A percentile compares a stretch with the other conserved stretches of the same genome.
These are phyloP conservation scores for Empis livida DNA, from an alignment of 2,888 invertebrate genomes.

Conservation along the genomic window DNA sequence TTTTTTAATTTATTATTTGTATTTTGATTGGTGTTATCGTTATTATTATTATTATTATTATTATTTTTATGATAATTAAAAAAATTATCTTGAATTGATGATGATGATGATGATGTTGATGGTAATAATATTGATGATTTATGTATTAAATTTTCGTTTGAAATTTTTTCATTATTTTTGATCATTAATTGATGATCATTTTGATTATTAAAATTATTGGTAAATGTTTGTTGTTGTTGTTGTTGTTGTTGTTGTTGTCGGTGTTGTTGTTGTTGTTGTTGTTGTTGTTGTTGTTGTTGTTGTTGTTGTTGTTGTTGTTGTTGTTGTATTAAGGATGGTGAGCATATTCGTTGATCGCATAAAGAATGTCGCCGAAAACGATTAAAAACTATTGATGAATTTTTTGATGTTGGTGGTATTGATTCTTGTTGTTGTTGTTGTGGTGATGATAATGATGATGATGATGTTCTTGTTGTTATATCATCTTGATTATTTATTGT, in stretches of 20 bases:
- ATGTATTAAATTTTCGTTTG: neutral
- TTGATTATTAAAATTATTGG: neutral
- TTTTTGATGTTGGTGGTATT: neutral
- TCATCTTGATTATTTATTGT: neutral
- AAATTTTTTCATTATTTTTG: neutral
- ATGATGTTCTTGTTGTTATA: neutral
- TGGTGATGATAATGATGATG: neutral
- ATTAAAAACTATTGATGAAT: neutral
- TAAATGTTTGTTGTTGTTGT: neutral
- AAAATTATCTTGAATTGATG: neutral
- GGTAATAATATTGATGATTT: neutral
- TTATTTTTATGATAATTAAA: neutral
- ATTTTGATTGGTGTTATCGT: neutral
- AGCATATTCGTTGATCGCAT: neutral
- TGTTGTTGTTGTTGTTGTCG: neutral
- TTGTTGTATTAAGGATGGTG: neutral
- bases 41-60: neutral
- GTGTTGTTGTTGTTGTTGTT: neutral
- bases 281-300: neutral
- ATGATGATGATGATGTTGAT: neutral
- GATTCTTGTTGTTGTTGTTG: neutral
- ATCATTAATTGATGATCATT: too few species aligned
- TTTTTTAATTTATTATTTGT: neutral
- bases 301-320: neutral
- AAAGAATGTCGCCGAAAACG: neutral